These are phyloP conservation scores for Sclerurus mexicanus DNA, from an alignment of 2,113 vertebrate genomes.

Conservation along the genomic window DNA sequence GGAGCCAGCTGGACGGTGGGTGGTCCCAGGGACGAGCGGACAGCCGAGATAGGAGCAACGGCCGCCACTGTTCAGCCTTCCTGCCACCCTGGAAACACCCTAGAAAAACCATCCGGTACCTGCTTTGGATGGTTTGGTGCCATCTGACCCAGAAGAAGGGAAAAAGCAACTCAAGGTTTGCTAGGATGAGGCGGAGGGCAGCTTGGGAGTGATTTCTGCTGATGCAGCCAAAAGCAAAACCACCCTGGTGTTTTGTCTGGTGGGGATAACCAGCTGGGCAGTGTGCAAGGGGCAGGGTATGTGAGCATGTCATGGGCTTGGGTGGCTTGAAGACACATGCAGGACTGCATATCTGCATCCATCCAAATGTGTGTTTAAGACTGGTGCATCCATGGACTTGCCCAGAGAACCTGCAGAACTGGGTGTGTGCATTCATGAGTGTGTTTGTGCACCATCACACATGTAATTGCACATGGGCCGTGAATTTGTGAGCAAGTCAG, in stretches of 20 bases:
- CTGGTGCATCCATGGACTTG: rapidly evolving
- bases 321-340: rapidly evolving
- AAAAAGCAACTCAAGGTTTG: background rate
- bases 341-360: background rate
- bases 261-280: background rate
- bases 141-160: background rate
- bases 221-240: background rate
- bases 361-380: rapidly evolving
- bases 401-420: rapidly evolving
- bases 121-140: background rate
- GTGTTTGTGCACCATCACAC: background rate
- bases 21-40: background rate
- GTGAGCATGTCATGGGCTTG: background rate
- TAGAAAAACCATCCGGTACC: background rate
- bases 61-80: background rate
- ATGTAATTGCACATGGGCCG: rapidly evolving
- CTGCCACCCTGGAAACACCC: background rate
- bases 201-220: background rate
- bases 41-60: background rate
- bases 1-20: background rate
- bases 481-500: background rate
- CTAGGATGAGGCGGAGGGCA: background rate
- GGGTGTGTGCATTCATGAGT: rapidly evolving
- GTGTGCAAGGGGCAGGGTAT: rapidly evolving
- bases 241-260: background rate